A percentile compares a stretch with the other conserved stretches of the same genome.
Evolutionary conservation across 2,888 invertebrate genomes (phyloP).

Genomic region (Synanthedon myopaeformis): DNA sequence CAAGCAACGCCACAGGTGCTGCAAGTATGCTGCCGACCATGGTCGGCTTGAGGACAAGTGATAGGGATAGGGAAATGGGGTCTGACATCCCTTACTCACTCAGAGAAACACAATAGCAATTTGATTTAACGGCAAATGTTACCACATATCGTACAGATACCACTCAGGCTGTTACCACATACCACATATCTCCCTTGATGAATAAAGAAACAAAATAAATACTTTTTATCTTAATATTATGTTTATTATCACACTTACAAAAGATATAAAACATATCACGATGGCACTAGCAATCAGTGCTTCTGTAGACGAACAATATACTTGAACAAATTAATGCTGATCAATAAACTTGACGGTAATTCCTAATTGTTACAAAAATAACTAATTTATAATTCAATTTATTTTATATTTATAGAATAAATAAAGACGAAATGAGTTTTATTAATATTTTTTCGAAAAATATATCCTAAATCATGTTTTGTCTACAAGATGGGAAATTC

Average conservation of each 20-base stretch:
- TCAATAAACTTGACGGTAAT: neutral
- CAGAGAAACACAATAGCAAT: too few relatives aligned
- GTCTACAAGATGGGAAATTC: neutral
- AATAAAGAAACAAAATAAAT: constrained; percentile 19
- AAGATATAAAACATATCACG: constrained; percentile 69
- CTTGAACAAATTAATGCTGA: neutral
- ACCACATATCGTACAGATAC: too few relatives aligned
- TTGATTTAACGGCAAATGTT: too few relatives aligned
- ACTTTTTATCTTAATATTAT: constrained; percentile 45
- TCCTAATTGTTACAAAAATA: neutral
- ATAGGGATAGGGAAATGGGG: too few relatives aligned
- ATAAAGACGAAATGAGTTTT: constrained; percentile 22
- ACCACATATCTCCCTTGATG: neutral
- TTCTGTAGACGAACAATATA: constrained; percentile 30
- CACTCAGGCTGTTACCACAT: too few relatives aligned
- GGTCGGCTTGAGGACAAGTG: too few relatives aligned
- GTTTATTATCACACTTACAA: constrained; percentile 69
- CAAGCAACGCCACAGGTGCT: too few relatives aligned
- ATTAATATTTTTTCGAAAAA: constrained; percentile 6
- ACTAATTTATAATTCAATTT: neutral
- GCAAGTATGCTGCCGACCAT: too few relatives aligned
- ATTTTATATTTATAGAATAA: constrained; percentile 12
- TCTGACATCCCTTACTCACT: too few relatives aligned
- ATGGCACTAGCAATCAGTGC: constrained; percentile 69
- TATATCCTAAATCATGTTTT: constrained; percentile 4